Conservation (phyloP, 2,113 vertebrate species). For the Dryoscopus gambensis region DNA sequence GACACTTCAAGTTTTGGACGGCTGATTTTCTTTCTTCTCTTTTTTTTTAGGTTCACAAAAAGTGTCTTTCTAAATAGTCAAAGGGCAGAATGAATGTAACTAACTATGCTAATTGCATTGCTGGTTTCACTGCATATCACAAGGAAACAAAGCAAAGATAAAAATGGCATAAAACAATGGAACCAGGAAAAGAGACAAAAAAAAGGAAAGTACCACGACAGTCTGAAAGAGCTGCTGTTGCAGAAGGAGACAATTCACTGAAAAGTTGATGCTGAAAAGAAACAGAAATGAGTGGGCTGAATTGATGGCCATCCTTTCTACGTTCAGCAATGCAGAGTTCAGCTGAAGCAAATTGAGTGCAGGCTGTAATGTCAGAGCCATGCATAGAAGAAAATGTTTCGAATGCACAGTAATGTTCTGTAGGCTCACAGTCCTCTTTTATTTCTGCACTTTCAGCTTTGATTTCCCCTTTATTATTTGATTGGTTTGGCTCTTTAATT, state of each 20-base stretch:
- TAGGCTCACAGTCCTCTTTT: not conserved
- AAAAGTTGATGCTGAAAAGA: constrained; percentile 14
- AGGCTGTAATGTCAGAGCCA: not conserved
- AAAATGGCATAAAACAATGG: constrained; percentile 5
- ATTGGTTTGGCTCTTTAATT: not conserved
- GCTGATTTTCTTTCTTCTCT: not conserved
- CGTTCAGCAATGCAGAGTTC: constrained; percentile 10
- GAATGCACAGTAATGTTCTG: not conserved
- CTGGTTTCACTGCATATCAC: not conserved
- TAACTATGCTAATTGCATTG: constrained; percentile 1
- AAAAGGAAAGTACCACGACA: not conserved
- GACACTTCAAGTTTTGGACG: not conserved
- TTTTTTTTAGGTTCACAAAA: not conserved
- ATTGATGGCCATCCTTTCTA: not conserved
- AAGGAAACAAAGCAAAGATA: not conserved
- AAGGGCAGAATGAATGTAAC: not conserved
- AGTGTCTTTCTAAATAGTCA: not conserved
- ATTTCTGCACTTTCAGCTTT: not conserved
- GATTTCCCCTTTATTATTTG: not conserved
- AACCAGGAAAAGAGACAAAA: not conserved
- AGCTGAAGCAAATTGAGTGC: constrained; percentile 8
- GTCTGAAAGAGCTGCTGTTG: not conserved
- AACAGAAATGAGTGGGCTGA: constrained; percentile 15
- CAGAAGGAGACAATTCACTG: not conserved
- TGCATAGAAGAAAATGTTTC: not conserved